Evolutionary conservation across 2,113 vertebrate genomes (phyloP).

Genomic region (Rissa tridactyla): DNA sequence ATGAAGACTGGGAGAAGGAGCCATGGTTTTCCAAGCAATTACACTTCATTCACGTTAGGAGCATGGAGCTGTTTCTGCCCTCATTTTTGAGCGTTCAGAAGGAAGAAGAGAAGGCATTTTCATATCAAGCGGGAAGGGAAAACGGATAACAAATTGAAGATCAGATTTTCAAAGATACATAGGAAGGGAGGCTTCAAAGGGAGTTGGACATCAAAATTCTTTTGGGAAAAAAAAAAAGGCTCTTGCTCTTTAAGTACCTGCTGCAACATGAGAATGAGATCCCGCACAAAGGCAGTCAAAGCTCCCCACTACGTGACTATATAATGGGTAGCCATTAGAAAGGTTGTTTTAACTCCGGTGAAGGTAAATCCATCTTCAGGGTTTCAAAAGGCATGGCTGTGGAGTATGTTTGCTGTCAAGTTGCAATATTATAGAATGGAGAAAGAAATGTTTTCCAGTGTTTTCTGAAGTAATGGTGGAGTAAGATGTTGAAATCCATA

Average conservation of each 20-base stretch:
- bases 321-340: neutral
- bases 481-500: neutral
- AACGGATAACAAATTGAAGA: constrained; percentile 21
- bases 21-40: neutral
- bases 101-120: neutral
- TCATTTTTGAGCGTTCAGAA: neutral
- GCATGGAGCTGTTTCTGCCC: neutral
- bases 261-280: constrained; percentile 48
- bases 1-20: neutral
- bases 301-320: neutral
- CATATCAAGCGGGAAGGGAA: neutral
- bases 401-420: neutral
- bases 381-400: neutral
- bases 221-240: neutral
- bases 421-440: neutral
- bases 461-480: neutral
- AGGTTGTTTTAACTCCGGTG: constrained; percentile 10
- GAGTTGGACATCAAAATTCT: constrained; percentile 22
- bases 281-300: constrained; percentile 21
- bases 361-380: neutral
- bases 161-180: constrained; percentile 57
- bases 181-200: constrained; percentile 35
- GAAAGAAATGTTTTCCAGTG: neutral
- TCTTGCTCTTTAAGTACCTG: constrained; percentile 22
- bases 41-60: neutral